Base-by-base conservation (phyloP, 2,888 invertebrate species). In the Petrophora chlorosata region DNA sequence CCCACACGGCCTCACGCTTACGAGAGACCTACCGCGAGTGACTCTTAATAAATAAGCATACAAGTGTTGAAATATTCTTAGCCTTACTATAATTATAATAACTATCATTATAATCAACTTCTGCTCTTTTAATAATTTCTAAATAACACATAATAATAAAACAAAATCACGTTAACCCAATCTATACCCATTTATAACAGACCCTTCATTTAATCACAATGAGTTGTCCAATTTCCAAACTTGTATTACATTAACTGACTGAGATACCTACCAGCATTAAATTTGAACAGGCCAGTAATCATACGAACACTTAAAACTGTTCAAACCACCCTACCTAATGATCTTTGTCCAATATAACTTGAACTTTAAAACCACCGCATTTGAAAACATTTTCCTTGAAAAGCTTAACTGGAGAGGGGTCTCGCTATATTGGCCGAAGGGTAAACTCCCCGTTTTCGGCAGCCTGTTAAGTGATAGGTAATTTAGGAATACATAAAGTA, bases 401-500 rank as follows among this genome's bases (percentile, higher is more conserved):
- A 33, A 34, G 2, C 17, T 26, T 23, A n/a, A 7, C 26, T 43
- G 42, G 33, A 53, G 60, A 67, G 59, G 65, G 80, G 54, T 70
- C 82, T 70, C 46, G 32, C 49, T 67, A 70, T 35, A 67, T 39
- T 76, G 80, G 86, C 40, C 54, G 63, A 64, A 69, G 80, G 84
- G 81, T 73, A 76, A 75, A 65, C 82, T 77, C 85, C 84, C 78
- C 60, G 67, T 68, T 67, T 67, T 71, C 71, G 66, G 77, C 75
- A 79, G 82, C 83, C 85, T 85, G 84, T 88, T 87, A 88, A 88
- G 87, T 86, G 87, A 88, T 86, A 86, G 87, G 87, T 87, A 90
- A 90, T 90, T 90, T 89, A 88, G 87, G 77, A 85, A 85, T 89
- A 89, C 85, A 89, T 87, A 90, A 89, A 90, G 88, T 90, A 89